Conservation (phyloP, 2,888 invertebrate genomes). For the Saturnia japonica region DNA sequence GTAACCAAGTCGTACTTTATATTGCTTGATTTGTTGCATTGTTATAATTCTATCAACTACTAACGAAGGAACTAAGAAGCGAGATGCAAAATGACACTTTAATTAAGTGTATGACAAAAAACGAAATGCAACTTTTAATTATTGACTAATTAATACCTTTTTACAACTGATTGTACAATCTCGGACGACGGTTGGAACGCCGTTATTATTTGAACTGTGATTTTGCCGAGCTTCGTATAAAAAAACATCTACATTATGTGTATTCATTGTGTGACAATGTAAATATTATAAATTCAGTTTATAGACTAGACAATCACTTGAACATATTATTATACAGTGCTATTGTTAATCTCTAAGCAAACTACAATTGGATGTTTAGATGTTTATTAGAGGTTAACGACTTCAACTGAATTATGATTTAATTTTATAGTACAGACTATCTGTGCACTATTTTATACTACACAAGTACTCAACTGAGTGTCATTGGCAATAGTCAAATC, state of each 20-base stretch:
- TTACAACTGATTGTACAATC: neutral
- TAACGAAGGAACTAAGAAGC: neutral
- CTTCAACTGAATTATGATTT: neutral
- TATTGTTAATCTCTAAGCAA: conserved; percentile 8
- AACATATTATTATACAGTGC: neutral
- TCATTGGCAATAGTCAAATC: neutral
- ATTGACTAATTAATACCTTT: neutral
- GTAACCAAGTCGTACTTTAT: neutral
- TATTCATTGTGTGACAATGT: neutral
- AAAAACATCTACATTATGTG: too few species aligned
- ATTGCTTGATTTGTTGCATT: neutral
- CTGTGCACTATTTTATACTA: neutral
- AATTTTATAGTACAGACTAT: neutral
- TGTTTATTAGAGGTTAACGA: neutral
- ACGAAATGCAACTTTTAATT: neutral
- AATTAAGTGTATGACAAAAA: neutral
- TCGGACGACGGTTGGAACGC: too few species aligned
- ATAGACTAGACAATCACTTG: neutral
- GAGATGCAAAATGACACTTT: neutral
- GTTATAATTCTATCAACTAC: neutral
- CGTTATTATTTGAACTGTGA: too few species aligned
- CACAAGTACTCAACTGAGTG: neutral
- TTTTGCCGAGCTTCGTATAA: too few species aligned
- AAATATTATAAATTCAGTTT: neutral
- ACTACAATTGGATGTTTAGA: conserved; percentile 3